Evolutionary conservation across 1,140 invertebrate species (phyloP), one percentile per base, ranked within the genome.

Genomic region (Drosophila pandora): DNA sequence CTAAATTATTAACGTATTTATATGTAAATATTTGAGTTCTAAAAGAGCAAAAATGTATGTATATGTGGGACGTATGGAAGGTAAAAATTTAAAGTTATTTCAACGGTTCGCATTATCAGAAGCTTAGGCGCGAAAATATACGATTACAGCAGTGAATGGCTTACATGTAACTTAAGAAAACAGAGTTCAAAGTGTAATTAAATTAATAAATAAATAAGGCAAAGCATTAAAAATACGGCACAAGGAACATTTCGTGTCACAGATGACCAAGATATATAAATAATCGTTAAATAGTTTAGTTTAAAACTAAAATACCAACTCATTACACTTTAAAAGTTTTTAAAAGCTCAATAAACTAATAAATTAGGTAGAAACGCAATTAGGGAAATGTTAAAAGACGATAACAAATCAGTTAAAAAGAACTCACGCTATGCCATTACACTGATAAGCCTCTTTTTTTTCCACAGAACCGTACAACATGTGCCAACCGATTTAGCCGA

Each of bases 241-340:
- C 80, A 85, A 84, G 80, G 81, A 85, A 82, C 79, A 43, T 13
- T 34, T 57, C 59, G 17, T 17, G 21, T 49, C 32, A 56, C 45
- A 62, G 34, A 55, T 28, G 58, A 61, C 21, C 56, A 47, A 58
- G 47, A 53, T 52, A 17, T 17, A 17, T 17, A 17, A 17, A 52
- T 39, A 48, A 21, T 10, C 32, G 43, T 57, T 53, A 22, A 22
- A 58, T 58, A 45, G 43, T 69, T 69, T 69, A 48, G 65, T 57
- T 47, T 49, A 49, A 12, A 57, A 70, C 67, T 57, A 70, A 70
- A 43, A 7, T 48, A 45, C 30, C 49, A 73, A 41, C 32, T 52
- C 39, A 21, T 60, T 60, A 52, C n/a, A 37, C 13, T 47, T 53
- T 21, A 41, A 17, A 17, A 17, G 17, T 17, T 17, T 17, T 17